A percentile compares a stretch with the other conserved stretches of the same genome.
Conservation (phyloP, 2,797 vertebrate genomes). For the Clarias fuscus region DNA sequence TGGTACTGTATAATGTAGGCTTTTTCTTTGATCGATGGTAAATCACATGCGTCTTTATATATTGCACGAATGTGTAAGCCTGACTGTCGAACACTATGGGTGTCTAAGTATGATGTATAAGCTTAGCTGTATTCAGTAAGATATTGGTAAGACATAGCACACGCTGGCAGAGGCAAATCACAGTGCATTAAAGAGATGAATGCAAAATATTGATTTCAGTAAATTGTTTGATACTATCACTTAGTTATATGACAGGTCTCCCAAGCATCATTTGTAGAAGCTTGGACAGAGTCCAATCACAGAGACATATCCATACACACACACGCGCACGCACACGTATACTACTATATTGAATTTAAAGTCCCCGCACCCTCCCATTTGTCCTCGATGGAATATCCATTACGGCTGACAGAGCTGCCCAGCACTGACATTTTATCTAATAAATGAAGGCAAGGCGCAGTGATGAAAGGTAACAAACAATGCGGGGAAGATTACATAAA, state of each 20-base stretch:
- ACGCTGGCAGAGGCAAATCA: conserved; percentile 56
- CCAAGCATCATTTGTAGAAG: conserved; percentile 63
- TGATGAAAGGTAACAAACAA: conserved; percentile 74
- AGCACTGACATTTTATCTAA: conserved; percentile 83
- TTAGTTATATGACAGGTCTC: conserved; percentile 65
- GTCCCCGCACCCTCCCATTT: conserved; percentile 63
- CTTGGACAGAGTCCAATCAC: conserved; percentile 68
- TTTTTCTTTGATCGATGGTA: conserved; percentile 20
- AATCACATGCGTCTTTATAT: conserved; percentile 21
- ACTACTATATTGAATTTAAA: conserved; percentile 75
- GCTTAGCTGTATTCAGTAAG: conserved; percentile 53
- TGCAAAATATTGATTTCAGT: conserved; percentile 70
- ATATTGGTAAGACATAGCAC: conserved; percentile 58
- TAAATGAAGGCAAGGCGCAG: conserved; percentile 73
- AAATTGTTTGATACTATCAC: conserved; percentile 74
- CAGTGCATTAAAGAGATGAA: conserved; percentile 68
- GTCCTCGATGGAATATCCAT: conserved; percentile 77
- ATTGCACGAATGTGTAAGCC: conserved; percentile 31
- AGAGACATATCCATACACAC: conserved; percentile 47
- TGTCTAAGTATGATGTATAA: conserved; percentile 47
- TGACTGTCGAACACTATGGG: conserved; percentile 29
- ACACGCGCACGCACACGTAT: conserved; percentile 58
- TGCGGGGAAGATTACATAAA: conserved; percentile 66
- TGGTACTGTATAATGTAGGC: neutral
- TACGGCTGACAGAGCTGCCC: conserved; percentile 75